These are phyloP conservation scores for Parapristionchus giblindavisi DNA, from an alignment of 2,888 invertebrate species.

Conservation along the genomic window DNA sequence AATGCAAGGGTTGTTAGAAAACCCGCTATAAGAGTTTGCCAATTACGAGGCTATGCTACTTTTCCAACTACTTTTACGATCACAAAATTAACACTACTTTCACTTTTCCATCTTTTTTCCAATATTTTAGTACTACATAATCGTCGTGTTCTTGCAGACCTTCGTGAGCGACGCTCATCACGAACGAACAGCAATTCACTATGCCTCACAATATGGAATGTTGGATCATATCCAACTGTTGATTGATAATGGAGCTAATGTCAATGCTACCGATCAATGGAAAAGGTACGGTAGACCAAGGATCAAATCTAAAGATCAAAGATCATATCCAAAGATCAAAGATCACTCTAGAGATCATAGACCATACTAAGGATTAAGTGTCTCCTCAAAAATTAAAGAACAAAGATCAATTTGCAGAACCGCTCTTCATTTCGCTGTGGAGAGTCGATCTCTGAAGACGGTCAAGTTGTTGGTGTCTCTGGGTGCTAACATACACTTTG, in stretches of 20 bases:
- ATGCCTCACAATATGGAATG: conserved; percentile 3
- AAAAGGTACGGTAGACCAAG: background rate
- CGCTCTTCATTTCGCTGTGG: conserved; percentile 12
- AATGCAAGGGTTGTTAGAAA: no score
- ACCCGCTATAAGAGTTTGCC: no score
- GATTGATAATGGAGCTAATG: conserved; percentile 9
- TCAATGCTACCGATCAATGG: conserved; percentile 1
- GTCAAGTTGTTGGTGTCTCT: background rate
- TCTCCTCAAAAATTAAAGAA: background rate
- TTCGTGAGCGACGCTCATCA: background rate
- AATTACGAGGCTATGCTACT: no score
- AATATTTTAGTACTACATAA: no score
- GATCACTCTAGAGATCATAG: no score
- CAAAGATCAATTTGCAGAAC: background rate
- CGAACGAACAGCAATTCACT: conserved; percentile 10
- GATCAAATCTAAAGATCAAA: background rate
- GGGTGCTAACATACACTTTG: background rate
- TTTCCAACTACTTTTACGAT: no score
- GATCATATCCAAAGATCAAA: background rate
- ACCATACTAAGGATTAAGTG: background rate
- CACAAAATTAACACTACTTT: no score
- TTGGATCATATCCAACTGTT: background rate
- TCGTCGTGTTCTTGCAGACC: no score
- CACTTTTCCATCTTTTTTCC: no score
- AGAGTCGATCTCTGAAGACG: background rate